Evolutionary conservation across 2,113 vertebrate species (phyloP).

Genomic region (Poeciliopsis prolifica): DNA sequence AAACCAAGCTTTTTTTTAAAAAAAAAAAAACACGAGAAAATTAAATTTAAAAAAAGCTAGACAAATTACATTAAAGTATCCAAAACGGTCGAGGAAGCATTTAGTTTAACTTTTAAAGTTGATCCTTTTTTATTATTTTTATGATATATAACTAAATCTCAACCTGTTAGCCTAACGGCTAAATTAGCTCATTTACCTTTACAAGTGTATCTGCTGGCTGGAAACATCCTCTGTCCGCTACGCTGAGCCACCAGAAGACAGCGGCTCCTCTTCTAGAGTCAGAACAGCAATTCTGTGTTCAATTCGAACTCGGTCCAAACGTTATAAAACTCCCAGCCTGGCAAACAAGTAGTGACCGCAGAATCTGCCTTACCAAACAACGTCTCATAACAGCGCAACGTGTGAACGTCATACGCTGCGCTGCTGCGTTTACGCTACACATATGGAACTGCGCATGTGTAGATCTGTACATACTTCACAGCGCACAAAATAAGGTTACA

Average conservation of each 20-base stretch:
- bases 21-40: neutral
- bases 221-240: slow-evolving; percentile 72
- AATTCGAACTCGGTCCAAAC: neutral
- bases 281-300: neutral
- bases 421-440: neutral
- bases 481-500: neutral
- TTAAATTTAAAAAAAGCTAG: neutral
- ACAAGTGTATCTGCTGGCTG: slow-evolving; percentile 74
- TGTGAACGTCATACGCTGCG: slow-evolving; percentile 27
- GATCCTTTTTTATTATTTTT: neutral
- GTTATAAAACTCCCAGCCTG: neutral
- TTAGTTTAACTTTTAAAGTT: neutral
- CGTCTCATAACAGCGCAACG: slow-evolving; percentile 46
- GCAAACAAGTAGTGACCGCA: slow-evolving; percentile 4
- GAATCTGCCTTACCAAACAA: slow-evolving; percentile 16
- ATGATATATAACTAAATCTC: neutral
- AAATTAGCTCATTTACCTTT: slow-evolving; percentile 68
- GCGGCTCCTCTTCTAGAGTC: neutral
- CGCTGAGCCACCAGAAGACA: slow-evolving; percentile 9
- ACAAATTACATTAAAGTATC: neutral
- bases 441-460: slow-evolving; percentile 18
- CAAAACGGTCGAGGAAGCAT: fast-evolving
- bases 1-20: neutral
- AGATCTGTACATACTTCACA: neutral
- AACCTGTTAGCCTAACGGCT: neutral